Evolutionary conservation across 2,797 vertebrate species (phyloP).

Genomic region (Rhabdomys pumilio): DNA sequence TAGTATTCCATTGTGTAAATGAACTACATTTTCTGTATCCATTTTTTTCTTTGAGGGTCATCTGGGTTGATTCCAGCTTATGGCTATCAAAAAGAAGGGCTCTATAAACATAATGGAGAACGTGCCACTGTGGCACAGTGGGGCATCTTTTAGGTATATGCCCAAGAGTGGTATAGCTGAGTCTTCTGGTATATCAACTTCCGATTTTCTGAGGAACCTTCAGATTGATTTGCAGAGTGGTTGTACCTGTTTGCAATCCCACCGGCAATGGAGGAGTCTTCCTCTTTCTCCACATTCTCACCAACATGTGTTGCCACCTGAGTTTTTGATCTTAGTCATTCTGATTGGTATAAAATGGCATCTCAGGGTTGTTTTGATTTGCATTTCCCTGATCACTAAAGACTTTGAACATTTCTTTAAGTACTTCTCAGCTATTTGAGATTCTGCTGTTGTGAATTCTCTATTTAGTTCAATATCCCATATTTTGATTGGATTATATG

Average conservation of each 20-base stretch:
- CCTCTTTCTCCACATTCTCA: not conserved
- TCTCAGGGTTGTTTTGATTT: not conserved
- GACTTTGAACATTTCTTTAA: not conserved
- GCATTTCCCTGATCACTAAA: not conserved
- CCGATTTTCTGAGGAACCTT: not conserved
- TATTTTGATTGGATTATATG: not conserved
- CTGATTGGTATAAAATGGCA: not conserved
- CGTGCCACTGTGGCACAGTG: not conserved
- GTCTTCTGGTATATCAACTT: not conserved
- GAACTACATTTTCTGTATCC: not conserved
- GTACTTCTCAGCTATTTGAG: not conserved
- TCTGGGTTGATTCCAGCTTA: not conserved
- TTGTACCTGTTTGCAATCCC: not conserved
- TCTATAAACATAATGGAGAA: not conserved
- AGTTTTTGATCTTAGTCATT: not conserved
- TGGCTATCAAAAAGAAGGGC: not conserved
- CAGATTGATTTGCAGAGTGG: not conserved
- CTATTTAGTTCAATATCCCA: not conserved
- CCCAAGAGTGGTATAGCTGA: not conserved
- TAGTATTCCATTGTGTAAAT: not conserved
- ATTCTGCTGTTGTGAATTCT: not conserved
- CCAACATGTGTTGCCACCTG: not conserved
- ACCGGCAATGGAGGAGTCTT: not conserved
- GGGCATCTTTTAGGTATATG: not conserved
- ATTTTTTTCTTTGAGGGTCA: not conserved